Evolutionary conservation across 2,888 invertebrate species (phyloP).

Genomic region (Tuta absoluta): DNA sequence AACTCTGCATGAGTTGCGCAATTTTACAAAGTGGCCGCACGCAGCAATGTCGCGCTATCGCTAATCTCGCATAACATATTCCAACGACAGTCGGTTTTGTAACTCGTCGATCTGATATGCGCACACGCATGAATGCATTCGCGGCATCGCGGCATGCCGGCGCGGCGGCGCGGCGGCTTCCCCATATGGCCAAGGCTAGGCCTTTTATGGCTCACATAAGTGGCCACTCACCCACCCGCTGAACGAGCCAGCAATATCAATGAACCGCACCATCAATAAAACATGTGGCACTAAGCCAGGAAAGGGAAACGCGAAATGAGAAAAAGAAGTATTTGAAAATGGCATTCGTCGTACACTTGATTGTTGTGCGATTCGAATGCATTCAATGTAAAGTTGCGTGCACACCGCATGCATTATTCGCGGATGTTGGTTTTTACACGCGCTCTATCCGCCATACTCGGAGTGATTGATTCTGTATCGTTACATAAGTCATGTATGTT

Average conservation of each 20-base stretch:
- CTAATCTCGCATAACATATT: conserved; percentile 56
- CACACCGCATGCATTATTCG: conserved; percentile 71
- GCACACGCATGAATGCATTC: conserved; percentile 77
- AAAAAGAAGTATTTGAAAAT: conserved; percentile 79
- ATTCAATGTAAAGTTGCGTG: conserved; percentile 73
- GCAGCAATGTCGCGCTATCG: conserved; percentile 25
- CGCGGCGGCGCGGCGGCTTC: conserved; percentile 53
- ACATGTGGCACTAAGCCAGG: conserved; percentile 78
- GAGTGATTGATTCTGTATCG: conserved; percentile 60
- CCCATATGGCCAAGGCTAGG: conserved; percentile 79
- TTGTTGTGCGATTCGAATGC: conserved; percentile 74
- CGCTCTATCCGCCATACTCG: conserved; percentile 52
- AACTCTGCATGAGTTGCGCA: conserved; percentile 23
- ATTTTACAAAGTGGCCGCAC: conserved; percentile 24
- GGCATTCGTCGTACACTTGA: conserved; percentile 70
- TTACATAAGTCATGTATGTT: conserved; percentile 58
- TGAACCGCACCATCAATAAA: conserved; percentile 80
- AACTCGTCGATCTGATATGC: conserved; percentile 70
- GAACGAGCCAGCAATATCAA: conserved; percentile 81
- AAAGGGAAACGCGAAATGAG: conserved; percentile 78
- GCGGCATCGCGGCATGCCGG: conserved; percentile 67
- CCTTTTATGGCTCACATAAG: conserved; percentile 79
- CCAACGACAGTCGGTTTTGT: conserved; percentile 65
- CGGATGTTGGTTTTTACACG: conserved; percentile 46
- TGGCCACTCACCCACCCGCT: conserved; percentile 79